Conservation (phyloP, 1,140 invertebrate species). For the Achroia grisella region DNA sequence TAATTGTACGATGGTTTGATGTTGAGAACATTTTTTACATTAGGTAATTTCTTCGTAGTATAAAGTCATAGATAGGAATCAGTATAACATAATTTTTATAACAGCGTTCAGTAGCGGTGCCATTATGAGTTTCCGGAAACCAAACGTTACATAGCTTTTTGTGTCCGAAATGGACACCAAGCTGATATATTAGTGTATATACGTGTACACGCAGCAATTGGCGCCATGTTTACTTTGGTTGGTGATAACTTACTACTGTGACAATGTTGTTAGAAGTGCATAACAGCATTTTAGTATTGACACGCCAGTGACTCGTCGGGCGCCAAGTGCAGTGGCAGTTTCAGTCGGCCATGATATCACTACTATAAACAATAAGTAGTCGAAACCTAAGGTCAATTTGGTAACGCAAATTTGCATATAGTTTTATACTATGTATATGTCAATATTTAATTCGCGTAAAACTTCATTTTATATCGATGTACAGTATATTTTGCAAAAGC, state of each 20-base stretch:
- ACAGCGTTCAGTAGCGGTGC: conserved; percentile 39
- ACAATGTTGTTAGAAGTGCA: no score
- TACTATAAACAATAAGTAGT: not conserved
- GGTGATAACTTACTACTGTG: no score
- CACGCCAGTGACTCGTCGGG: no score
- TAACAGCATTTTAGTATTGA: no score
- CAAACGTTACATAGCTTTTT: conserved; percentile 3
- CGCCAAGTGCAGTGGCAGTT: no score
- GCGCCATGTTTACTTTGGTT: not conserved
- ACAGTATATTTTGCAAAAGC: conserved; percentile 14
- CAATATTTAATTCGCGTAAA: conserved; percentile 8
- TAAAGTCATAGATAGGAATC: conserved; percentile 37
- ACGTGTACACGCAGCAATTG: not conserved
- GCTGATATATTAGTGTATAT: not conserved
- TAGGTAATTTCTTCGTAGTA: conserved; percentile 29
- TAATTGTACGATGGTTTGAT: conserved; percentile 23
- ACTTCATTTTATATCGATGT: not conserved
- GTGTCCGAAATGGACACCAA: conserved; percentile 5
- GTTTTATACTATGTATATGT: conserved; percentile 12
- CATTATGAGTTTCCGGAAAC: conserved; percentile 26
- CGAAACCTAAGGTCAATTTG: conserved; percentile 11
- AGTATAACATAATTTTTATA: conserved; percentile 29
- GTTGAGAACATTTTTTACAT: conserved; percentile 35
- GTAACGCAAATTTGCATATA: conserved; percentile 7
- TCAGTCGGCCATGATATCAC: no score